Conservation (phyloP, 2,888 invertebrate species). For the Pyrochroa serraticornis region DNA sequence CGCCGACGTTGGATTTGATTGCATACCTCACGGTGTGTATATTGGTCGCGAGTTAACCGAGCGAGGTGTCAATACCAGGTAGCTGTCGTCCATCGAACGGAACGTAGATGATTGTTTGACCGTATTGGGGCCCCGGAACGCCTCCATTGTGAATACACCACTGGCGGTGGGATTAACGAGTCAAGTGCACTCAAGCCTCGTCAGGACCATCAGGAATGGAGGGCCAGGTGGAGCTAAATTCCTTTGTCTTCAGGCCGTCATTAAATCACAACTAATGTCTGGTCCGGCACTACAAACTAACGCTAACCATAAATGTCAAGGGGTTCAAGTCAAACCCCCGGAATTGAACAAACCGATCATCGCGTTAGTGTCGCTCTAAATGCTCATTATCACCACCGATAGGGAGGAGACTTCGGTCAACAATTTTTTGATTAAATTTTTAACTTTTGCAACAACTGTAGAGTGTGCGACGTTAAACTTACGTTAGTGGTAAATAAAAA, state of each 20-base stretch:
- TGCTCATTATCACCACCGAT: too few relatives aligned
- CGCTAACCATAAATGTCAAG: too few relatives aligned
- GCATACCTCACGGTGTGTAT: constrained; percentile 17
- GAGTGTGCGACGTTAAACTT: too few relatives aligned
- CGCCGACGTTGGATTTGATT: constrained; percentile 19
- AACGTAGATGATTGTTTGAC: constrained; percentile 39
- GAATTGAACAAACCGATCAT: too few relatives aligned
- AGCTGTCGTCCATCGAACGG: constrained; percentile 30
- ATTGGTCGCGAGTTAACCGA: constrained; percentile 9
- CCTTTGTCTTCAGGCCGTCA: constrained; percentile 4
- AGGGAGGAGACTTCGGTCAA: too few relatives aligned
- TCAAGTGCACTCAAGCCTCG: constrained; percentile 34
- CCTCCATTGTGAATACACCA: constrained; percentile 28
- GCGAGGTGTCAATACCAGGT: constrained; percentile 33
- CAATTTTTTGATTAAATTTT: too few relatives aligned
- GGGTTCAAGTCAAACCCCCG: too few relatives aligned
- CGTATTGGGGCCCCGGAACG: constrained; percentile 28
- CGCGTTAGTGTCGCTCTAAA: too few relatives aligned
- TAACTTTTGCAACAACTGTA: too few relatives aligned
- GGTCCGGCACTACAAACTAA: too few relatives aligned
- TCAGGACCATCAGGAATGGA: constrained; percentile 20
- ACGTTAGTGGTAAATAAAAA: too few relatives aligned
- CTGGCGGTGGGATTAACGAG: constrained; percentile 33
- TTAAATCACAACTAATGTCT: too few relatives aligned
- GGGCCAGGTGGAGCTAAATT: constrained; percentile 1